Evolutionary conservation across 2,888 invertebrate species (phyloP), one percentile per base, ranked within the genome.

Genomic region (Volucella inflata): DNA sequence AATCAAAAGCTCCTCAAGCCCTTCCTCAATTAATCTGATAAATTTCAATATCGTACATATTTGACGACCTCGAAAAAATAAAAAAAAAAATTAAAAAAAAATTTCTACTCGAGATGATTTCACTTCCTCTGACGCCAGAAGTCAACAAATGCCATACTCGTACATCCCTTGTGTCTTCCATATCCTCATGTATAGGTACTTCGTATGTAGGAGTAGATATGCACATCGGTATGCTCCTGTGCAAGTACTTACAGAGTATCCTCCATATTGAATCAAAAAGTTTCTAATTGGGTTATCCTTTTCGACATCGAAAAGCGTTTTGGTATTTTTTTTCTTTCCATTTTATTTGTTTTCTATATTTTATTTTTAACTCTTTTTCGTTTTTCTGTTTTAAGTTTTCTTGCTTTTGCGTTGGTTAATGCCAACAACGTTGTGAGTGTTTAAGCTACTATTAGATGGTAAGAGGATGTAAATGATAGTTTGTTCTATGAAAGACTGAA

Each of bases 231-330:
- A 30, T 30, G 30, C 30, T 30, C 30, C 70, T 85, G 53, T 72
- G 75, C 70, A 70, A 64, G 76, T 77, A 77, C 85, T 85, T 64
- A 81, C 85, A 72, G n/a, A n/a, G 76, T 85, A 85, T 76, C 76
- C 71, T 81, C 71, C 85, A 85, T 81, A 85, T 81, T 85, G 85
- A 85, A 85, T 85, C 85, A 81, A 81, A 85, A 87, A 87, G 77
- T 87, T 87, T 78, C 82, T 82, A 87, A 87, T 87, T 87, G 82
- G 87, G 87, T 87, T 87, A 87, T 87, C 82, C 87, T 75, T 81
- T 87, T 82, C 82, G 87, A 87, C 82, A 87, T 87, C 81, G 87
- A 82, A 87, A 87, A 87, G 77, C 87, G 68, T 78, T 87, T 87
- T 81, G 76, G 72, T 68, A 70, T 30, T 36, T 68, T 75, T 50